Evolutionary conservation across 2,113 vertebrate species (phyloP).

Genomic region (Catharus fuscescens): DNA sequence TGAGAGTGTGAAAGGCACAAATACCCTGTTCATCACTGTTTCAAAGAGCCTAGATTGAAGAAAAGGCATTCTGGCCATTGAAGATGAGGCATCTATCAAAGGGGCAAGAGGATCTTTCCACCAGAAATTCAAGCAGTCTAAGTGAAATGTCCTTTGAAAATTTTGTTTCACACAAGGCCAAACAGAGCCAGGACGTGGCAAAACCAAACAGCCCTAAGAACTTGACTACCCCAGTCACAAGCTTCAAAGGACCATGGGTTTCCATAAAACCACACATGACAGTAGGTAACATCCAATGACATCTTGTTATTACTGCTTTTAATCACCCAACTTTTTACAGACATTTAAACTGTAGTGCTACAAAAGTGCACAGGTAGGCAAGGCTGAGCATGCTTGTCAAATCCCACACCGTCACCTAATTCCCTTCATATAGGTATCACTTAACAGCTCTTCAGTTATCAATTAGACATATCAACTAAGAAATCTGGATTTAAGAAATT

Average conservation of each 20-base stretch:
- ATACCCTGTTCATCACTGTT: not conserved
- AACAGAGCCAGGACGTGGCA: not conserved
- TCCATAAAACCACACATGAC: not conserved
- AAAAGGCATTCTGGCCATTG: not conserved
- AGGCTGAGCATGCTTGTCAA: not conserved
- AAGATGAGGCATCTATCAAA: not conserved
- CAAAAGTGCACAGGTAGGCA: not conserved
- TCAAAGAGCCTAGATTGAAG: not conserved
- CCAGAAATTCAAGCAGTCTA: not conserved
- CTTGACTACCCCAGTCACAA: not conserved
- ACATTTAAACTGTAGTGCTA: not conserved
- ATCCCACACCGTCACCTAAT: not conserved
- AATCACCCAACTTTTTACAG: not conserved
- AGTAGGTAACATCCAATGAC: not conserved
- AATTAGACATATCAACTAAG: not conserved
- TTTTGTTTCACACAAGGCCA: not conserved
- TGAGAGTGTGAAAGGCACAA: not conserved
- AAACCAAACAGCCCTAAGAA: not conserved
- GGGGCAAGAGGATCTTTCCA: not conserved
- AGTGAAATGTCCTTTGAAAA: not conserved
- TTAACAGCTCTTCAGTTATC: not conserved
- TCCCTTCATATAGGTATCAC: rapidly evolving
- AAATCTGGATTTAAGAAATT: not conserved
- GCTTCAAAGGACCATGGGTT: not conserved
- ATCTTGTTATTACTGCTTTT: not conserved